Conservation (phyloP, 2,888 invertebrate genomes). For the Perithous albicinctus region DNA sequence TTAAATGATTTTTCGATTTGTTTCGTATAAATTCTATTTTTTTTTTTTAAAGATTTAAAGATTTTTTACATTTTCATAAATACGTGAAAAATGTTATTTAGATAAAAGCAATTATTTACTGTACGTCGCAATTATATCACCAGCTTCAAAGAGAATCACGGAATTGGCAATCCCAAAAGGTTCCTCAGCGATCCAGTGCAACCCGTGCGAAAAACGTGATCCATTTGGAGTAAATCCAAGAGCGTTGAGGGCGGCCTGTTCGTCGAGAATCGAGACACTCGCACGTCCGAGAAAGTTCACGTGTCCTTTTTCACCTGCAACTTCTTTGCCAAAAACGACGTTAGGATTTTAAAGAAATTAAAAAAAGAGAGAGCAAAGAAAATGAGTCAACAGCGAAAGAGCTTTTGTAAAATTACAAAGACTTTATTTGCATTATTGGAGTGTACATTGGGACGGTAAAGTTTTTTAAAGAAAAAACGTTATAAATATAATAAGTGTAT, state of each 20-base stretch:
- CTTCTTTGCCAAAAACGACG: neutral
- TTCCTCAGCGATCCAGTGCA: constrained; percentile 72
- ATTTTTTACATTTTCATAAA: neutral
- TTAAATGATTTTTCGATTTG: too few species aligned
- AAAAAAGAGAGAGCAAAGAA: neutral
- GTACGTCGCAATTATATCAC: neutral
- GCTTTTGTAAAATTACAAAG: constrained; percentile 39
- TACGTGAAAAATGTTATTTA: neutral
- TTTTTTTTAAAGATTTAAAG: too few species aligned
- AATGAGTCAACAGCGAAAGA: neutral
- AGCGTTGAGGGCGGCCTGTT: constrained; percentile 78
- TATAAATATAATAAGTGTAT: constrained; percentile 46
- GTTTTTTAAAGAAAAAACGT: constrained; percentile 42
- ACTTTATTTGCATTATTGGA: constrained; percentile 57
- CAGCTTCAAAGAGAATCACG: constrained; percentile 69
- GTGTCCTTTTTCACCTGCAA: neutral
- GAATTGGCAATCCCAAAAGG: constrained; percentile 80
- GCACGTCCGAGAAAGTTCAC: constrained; percentile 69
- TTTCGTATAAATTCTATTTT: too few species aligned
- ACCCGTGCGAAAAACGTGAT: constrained; percentile 84
- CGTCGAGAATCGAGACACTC: constrained; percentile 73
- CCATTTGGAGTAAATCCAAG: constrained; percentile 78
- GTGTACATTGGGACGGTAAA: constrained; percentile 50
- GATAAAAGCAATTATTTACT: neutral
- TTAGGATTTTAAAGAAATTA: neutral